These are phyloP conservation scores for Pachymerium ferrugineum DNA, from an alignment of 2,888 invertebrate genomes.

Conservation along the genomic window DNA sequence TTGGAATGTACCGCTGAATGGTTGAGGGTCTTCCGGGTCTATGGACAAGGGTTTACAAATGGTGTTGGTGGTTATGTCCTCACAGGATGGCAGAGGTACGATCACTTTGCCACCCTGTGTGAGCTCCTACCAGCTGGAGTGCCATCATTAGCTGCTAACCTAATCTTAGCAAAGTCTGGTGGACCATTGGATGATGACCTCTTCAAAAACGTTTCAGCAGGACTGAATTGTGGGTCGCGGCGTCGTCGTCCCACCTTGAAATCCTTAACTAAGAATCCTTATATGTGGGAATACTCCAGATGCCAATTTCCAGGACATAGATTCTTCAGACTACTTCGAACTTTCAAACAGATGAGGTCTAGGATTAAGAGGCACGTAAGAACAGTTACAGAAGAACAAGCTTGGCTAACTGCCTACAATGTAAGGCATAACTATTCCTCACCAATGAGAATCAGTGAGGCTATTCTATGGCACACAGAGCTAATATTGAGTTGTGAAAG, in stretches of 20 bases:
- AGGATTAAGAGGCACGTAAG: conserved; percentile 40
- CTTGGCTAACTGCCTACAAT: conserved; percentile 68
- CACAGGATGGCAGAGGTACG: conserved; percentile 45
- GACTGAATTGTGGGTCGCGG: conserved; percentile 52
- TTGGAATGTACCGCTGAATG: conserved; percentile 65
- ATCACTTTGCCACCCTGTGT: conserved; percentile 44
- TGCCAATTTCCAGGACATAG: conserved; percentile 62
- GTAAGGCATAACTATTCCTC: conserved; percentile 63
- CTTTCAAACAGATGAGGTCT: conserved; percentile 36
- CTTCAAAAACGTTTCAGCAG: conserved; percentile 49
- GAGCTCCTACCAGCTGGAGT: conserved; percentile 44
- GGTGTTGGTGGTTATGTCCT: conserved; percentile 42
- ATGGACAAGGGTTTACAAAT: conserved; percentile 38
- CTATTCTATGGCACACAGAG: conserved; percentile 49
- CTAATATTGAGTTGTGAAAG: conserved; percentile 49
- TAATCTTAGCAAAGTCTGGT: conserved; percentile 51
- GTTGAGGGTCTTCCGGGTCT: conserved; percentile 52
- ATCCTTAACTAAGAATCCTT: conserved; percentile 56
- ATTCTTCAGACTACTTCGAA: conserved; percentile 46
- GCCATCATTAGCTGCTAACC: conserved; percentile 43
- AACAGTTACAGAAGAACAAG: conserved; percentile 43
- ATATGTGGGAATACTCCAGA: conserved; percentile 57
- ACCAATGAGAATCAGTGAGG: conserved; percentile 46
- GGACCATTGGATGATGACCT: conserved; percentile 56
- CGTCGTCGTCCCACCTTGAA: conserved; percentile 44